Base-by-base conservation (phyloP, 1,140 invertebrate genomes). In the Pemphigus obesinymphae region DNA sequence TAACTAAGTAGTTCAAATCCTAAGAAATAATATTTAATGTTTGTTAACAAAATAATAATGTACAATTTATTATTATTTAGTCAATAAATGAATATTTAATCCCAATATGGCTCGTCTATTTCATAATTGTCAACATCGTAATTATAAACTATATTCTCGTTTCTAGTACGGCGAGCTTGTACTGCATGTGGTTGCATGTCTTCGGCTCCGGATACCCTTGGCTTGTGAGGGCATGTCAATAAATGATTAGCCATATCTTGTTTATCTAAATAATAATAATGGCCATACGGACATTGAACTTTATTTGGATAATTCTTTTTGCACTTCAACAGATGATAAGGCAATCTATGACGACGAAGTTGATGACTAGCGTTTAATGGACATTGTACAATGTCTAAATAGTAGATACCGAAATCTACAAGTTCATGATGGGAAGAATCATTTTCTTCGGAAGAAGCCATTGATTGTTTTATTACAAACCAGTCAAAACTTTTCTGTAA, bases 91-190 rank as follows among this genome's bases (percentile, higher is more conserved):
- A 20, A 37, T 34, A 23, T 5, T 78, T 45, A 80, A 26, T 80
- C 76, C 76, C 76, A 80, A 58, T 61, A 61, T 1, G 76, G 76
- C 31, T 80, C 76, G n/a, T 80, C 55, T 23, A 58, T 58, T 61
- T 5, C 1, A 29, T 29, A 61, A n/a, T 80, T 48, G 1, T 80
- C 37, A 40, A 63, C 55, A 43, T 80, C 55, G 45, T 80, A 80
- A 20, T 80, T 80, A 10, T 45, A n/a, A 2, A 20, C 4, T 10
- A 80, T 61, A 63, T 80, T 45, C 4, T 43, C 1, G 43, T 58
- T 43, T 80, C 26, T 80, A 20, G 7, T 8, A 10, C 17, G 8
- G 63, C 26, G 37, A 40, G 17, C n/a, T 40, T 58, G 23, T 0
- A 78, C 7, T 7, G 17, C 20, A 13, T 78, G 37, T 0, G 75